phyloP scores from a whole-genome alignment of 2,113 vertebrate genomes.

The Crotalus tigris region DNA sequence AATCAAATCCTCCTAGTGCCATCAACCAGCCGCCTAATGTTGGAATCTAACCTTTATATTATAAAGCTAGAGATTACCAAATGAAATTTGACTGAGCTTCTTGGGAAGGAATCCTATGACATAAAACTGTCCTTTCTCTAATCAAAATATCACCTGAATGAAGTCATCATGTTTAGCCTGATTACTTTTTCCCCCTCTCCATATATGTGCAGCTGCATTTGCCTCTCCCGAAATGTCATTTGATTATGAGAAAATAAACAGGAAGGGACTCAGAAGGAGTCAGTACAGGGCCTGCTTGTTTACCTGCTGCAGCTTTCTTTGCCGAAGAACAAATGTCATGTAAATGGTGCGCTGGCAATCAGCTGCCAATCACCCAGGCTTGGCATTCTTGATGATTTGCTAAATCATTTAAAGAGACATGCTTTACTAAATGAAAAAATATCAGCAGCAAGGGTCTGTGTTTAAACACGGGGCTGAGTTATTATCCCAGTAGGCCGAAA shows the following conservation, averaged over 20 bases:
- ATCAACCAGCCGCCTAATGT: constrained; percentile 47
- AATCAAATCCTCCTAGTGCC: constrained; percentile 40
- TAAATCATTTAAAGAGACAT: constrained; percentile 96
- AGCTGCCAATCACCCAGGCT: constrained; percentile 90
- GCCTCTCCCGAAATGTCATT: constrained; percentile 92
- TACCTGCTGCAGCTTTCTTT: constrained; percentile 90
- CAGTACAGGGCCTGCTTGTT: constrained; percentile 89
- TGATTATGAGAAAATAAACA: constrained; percentile 95
- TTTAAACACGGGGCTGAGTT: constrained; percentile 89
- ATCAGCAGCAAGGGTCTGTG: constrained; percentile 86
- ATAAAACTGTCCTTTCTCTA: constrained; percentile 77
- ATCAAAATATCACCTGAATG: constrained; percentile 83
- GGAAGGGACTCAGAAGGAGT: constrained; percentile 87
- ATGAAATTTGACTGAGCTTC: constrained; percentile 66
- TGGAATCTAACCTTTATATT: constrained; percentile 56
- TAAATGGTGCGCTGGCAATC: constrained; percentile 94
- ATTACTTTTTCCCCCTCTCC: constrained; percentile 72
- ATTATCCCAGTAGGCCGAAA: constrained; percentile 85
- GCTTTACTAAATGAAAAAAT: constrained; percentile 99
- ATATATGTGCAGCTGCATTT: constrained; percentile 85
- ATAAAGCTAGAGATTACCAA: constrained; percentile 60
- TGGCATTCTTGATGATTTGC: constrained; percentile 97
- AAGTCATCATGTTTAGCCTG: constrained; percentile 83
- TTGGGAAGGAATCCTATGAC: constrained; percentile 66
- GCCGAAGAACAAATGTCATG: constrained; percentile 98